phyloP scores from a whole-genome alignment of 2,888 invertebrate genomes.

The Xanthorhoe spadicearia region DNA sequence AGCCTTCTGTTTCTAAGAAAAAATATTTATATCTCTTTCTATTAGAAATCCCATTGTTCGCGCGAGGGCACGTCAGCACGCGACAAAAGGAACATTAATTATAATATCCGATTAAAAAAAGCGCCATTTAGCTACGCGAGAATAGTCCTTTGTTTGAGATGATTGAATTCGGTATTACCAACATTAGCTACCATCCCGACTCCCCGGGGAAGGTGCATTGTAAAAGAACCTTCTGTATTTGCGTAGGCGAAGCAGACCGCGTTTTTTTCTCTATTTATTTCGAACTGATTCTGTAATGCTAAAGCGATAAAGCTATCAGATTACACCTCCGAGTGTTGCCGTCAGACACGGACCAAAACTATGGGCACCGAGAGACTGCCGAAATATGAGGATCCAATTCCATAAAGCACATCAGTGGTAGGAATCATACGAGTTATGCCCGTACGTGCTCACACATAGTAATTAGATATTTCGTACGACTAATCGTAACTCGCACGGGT shows the following conservation, averaged over 20 bases:
- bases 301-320: conserved; percentile 69
- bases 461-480: conserved; percentile 83
- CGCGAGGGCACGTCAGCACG: conserved; percentile 83
- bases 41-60: conserved; percentile 84
- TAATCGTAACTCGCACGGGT: conserved; percentile 84
- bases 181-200: conserved; percentile 70
- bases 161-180: conserved; percentile 82
- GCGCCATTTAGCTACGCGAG: conserved; percentile 81
- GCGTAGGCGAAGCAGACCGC: conserved; percentile 51
- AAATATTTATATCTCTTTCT: conserved; percentile 83
- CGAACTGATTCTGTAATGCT: conserved; percentile 54
- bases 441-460: conserved; percentile 83
- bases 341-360: conserved; percentile 72
- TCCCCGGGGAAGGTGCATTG: conserved; percentile 61
- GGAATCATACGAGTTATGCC: conserved; percentile 81
- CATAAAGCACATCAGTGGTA: conserved; percentile 82
- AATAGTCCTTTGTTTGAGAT: conserved; percentile 81
- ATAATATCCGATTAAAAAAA: conserved; percentile 86
- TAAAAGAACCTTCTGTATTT: conserved; percentile 59
- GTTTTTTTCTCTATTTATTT: conserved; percentile 53
- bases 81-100: conserved; percentile 85
- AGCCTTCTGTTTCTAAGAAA: conserved; percentile 80
- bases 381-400: conserved; percentile 84
- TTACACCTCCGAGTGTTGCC: conserved; percentile 69
- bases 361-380: conserved; percentile 78